Evolutionary conservation across 2,888 invertebrate genomes (phyloP).

Genomic region (Trichogramma dendrolimi): DNA sequence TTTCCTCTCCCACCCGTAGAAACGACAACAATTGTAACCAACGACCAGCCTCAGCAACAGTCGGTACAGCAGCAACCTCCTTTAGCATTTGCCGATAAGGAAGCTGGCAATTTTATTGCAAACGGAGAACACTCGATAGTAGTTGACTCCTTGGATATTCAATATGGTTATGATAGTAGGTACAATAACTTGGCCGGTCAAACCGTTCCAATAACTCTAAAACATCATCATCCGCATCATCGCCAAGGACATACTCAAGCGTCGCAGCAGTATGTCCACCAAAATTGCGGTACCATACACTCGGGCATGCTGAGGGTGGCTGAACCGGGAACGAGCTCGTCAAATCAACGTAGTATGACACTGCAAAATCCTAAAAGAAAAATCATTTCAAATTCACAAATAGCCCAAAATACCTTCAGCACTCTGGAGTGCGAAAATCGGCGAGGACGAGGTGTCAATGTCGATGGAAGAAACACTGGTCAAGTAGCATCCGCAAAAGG

Average conservation of each 20-base stretch:
- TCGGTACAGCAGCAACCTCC: conserved; percentile 23
- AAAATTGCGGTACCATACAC: conserved; percentile 50
- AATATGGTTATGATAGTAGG: conserved; percentile 44
- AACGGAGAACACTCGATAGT: neutral
- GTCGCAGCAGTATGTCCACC: conserved; percentile 43
- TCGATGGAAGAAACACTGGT: conserved; percentile 20
- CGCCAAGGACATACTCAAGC: conserved; percentile 29
- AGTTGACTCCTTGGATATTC: conserved; percentile 43
- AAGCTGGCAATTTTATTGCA: conserved; percentile 24
- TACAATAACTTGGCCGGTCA: conserved; percentile 48
- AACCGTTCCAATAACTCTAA: conserved; percentile 49
- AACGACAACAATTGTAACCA: neutral
- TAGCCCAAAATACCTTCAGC: conserved; percentile 49
- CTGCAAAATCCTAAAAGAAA: conserved; percentile 48
- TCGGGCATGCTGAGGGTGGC: conserved; percentile 48
- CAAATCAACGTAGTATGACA: conserved; percentile 50
- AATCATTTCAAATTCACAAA: conserved; percentile 33
- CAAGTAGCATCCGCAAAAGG: conserved; percentile 38
- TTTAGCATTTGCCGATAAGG: conserved; percentile 38
- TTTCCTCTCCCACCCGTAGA: conserved; percentile 29
- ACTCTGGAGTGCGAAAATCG: conserved; percentile 49
- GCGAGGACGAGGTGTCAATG: conserved; percentile 37
- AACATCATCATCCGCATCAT: conserved; percentile 41
- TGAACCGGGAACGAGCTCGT: conserved; percentile 48
- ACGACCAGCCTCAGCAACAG: conserved; percentile 14